Evolutionary conservation across 2,113 vertebrate genomes (phyloP), one percentile per base, ranked within the genome.

Genomic region (Megaceryle maxima): DNA sequence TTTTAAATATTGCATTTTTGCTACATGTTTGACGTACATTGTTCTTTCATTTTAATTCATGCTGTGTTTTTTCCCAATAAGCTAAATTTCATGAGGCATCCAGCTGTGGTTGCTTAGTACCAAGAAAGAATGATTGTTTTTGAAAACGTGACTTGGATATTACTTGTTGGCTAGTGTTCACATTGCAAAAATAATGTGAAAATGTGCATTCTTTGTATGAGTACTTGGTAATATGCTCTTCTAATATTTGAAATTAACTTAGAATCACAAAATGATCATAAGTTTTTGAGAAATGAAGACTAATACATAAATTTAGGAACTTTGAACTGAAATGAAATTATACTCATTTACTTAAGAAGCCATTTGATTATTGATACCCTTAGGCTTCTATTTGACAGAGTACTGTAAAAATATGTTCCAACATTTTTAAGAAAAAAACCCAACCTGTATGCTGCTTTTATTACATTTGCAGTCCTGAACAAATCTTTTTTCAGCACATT

Each of bases 1-100:
- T 92, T 91, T 75, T 13, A 92, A 94, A 94, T 91, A 69, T 77
- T 74, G 81, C 79, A 46, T 94, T 97, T 97, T 87, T 94, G 22
- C 72, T 94, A 15, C 6, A 8, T 66, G 19, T 88, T 95, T 94
- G 86, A 90, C 37, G 68, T 90, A 74, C 51, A 41, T 97, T 96
- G 53, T 97, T 97, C 89, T 94, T 50, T 89, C 75, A 48, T 57
- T 92, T 96, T 89, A 89, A 95, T 96, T 97, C 78, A 84, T 95
- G 79, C 95, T 97, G 92, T 84, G 87, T 84, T 97, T 97, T 51
- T 97, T 95, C 74, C 78, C 85, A 96, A 86, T 96, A 88, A 92
- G 74, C 88, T 94, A 92, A 97, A 96, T 97, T 97, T 97, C 83
- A 87, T 88, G 78, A 68, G 31, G 41, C 94, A 95, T 97, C 90